These are phyloP conservation scores for Avahi laniger DNA, from an alignment of 2,797 vertebrate species.

Conservation along the genomic window DNA sequence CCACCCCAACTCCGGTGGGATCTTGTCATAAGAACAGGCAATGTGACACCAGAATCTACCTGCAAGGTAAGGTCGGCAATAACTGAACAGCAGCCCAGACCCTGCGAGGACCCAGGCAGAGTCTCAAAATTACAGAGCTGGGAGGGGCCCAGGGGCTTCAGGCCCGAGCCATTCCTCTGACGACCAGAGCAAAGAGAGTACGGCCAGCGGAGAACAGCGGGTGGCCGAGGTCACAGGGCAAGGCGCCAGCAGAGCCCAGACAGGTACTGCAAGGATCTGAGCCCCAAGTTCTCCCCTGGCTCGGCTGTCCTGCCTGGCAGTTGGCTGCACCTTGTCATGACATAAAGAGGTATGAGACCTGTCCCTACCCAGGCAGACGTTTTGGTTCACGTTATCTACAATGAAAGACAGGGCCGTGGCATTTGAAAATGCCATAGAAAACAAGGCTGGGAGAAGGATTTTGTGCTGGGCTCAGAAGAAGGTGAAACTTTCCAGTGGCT, in stretches of 20 bases:
- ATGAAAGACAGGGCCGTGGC: background rate
- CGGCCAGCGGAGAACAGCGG: too few species aligned
- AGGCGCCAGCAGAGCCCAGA: too few species aligned
- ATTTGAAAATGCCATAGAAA: background rate
- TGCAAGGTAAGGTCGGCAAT: background rate
- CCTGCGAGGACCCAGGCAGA: too few species aligned
- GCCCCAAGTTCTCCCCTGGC: background rate
- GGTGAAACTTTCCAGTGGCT: background rate
- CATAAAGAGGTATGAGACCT: fast-evolving
- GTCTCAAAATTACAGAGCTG: background rate
- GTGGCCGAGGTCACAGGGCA: background rate
- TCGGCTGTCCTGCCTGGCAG: fast-evolving
- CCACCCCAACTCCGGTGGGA: background rate
- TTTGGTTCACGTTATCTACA: background rate
- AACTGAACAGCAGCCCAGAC: background rate
- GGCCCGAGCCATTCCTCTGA: fast-evolving
- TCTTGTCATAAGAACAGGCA: background rate
- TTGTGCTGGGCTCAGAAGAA: background rate
- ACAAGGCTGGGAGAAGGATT: background rate
- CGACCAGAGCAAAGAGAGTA: background rate
- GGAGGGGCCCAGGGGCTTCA: background rate
- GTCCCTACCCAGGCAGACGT: fast-evolving
- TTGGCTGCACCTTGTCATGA: fast-evolving
- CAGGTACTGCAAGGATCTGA: fast-evolving
- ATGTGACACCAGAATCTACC: fast-evolving